Percentiles rank a stretch among this genome's conserved stretches.
Conservation (phyloP, 92 coral and sea anemone genomes). For the Heteractis magnifica region DNA sequence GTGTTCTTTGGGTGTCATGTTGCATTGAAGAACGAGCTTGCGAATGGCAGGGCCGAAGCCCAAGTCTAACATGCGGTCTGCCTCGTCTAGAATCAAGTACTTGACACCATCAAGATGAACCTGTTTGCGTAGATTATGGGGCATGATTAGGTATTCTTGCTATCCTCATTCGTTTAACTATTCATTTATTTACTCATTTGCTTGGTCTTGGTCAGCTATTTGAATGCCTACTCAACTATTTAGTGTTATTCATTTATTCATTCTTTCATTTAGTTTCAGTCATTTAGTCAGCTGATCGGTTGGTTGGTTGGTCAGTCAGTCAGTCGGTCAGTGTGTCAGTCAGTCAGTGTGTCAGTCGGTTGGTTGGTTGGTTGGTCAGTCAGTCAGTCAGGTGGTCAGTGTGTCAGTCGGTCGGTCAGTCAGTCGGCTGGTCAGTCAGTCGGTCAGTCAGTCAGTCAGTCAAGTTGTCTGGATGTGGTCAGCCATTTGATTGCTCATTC, state of each 20-base stretch:
- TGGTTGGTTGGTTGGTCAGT: too few relatives aligned
- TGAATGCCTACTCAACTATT: too few relatives aligned
- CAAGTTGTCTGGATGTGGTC: too few relatives aligned
- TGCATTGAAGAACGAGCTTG: conserved; percentile 56
- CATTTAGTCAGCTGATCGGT: background rate
- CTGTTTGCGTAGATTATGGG: conserved; percentile 29
- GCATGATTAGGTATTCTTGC: too few relatives aligned
- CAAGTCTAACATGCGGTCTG: conserved; percentile 98
- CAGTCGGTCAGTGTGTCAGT: too few relatives aligned
- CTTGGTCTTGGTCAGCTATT: too few relatives aligned
- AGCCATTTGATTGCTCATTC: too few relatives aligned
- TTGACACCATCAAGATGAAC: conserved; percentile 67
- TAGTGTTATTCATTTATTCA: background rate
- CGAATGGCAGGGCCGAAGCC: conserved; percentile 89
- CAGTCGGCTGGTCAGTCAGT: background rate
- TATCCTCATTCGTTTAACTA: background rate
- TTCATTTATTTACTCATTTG: background rate
- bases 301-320: background rate
- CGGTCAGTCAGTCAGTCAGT: background rate
- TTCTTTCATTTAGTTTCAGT: background rate
- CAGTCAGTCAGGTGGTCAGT: too few relatives aligned
- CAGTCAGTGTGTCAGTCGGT: too few relatives aligned
- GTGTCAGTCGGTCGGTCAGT: too few relatives aligned
- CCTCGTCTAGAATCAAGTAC: conserved; percentile 89
- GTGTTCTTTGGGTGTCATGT: conserved; percentile 70